Evolutionary conservation across 2,888 invertebrate species (phyloP).

Genomic region (Melipona bicolor): DNA sequence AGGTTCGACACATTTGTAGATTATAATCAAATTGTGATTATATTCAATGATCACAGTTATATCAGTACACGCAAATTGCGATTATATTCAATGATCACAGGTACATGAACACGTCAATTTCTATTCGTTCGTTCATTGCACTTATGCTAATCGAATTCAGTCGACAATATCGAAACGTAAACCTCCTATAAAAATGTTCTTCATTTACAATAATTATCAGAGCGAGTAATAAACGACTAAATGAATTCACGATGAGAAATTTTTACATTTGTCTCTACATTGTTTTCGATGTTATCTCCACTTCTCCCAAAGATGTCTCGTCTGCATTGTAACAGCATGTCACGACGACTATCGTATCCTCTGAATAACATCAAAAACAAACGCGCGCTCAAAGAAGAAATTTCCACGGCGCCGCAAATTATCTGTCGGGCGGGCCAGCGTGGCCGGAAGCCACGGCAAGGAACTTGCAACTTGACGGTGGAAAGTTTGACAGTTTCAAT

Average conservation of each 20-base stretch:
- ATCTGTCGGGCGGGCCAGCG: conserved; percentile 37
- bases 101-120: no score
- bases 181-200: neutral
- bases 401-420: conserved; percentile 46
- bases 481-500: conserved; percentile 78
- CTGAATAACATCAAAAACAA: neutral
- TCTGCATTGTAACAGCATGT: neutral
- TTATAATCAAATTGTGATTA: no score
- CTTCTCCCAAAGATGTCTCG: accelerated
- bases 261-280: no score
- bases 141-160: neutral
- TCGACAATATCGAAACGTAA: neutral
- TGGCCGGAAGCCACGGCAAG: conserved; percentile 53
- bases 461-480: conserved; percentile 57
- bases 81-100: no score
- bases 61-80: no score
- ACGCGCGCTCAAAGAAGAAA: conserved; percentile 8
- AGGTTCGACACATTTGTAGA: no score
- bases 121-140: no score
- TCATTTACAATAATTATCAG: no score
- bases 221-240: no score
- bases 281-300: neutral
- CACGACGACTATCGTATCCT: neutral
- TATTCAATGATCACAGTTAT: no score
- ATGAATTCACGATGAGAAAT: no score